Evolutionary conservation across 2,888 invertebrate genomes (phyloP).

Genomic region (Agrotis puta): DNA sequence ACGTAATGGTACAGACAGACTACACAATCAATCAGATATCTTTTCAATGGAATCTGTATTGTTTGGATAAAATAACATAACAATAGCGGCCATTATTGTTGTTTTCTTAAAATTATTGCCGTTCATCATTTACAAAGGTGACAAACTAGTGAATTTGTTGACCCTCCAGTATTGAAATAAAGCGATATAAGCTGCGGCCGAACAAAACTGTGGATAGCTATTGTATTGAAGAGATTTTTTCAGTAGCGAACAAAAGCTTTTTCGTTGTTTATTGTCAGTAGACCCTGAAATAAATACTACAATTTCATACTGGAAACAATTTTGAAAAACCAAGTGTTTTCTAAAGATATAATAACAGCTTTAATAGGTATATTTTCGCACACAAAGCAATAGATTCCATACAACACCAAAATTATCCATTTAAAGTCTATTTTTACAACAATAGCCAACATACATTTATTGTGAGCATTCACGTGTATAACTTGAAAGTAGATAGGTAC

Average conservation of each 20-base stretch:
- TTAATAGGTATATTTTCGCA: neutral
- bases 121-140: neutral
- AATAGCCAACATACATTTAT: constrained; percentile 44
- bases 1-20: neutral
- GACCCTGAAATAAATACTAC: neutral
- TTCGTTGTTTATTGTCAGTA: constrained; percentile 14
- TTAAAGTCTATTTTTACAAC: constrained; percentile 54
- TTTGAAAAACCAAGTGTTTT: neutral
- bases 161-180: neutral
- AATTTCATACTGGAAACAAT: constrained; percentile 9
- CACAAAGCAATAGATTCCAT: constrained; percentile 11
- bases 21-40: neutral
- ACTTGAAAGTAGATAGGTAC: constrained; percentile 76
- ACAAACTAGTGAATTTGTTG: neutral
- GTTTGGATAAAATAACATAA: neutral
- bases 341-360: neutral
- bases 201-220: constrained; percentile 7
- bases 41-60: neutral
- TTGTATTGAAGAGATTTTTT: constrained; percentile 10
- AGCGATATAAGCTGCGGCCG: neutral
- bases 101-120: neutral
- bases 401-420: constrained; percentile 32
- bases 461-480: constrained; percentile 73
- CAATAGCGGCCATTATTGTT: neutral
- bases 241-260: constrained; percentile 13